Conservation (phyloP, 2,888 invertebrate species). For the Hydrotaea cyrtoneurina region DNA sequence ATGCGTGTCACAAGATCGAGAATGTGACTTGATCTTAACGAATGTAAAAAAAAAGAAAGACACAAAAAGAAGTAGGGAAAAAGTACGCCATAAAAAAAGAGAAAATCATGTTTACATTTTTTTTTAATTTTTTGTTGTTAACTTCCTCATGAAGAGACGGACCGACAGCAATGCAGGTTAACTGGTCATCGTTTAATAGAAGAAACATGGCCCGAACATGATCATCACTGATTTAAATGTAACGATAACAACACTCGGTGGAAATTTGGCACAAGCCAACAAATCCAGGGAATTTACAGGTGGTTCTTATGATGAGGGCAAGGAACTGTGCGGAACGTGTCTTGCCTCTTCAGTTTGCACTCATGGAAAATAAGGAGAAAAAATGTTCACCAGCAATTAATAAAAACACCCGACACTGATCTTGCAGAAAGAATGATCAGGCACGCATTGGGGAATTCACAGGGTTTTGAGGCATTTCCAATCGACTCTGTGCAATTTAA, state of each 20-base stretch:
- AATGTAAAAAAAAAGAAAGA: not conserved
- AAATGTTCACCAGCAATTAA: too few species aligned
- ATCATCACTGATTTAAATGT: not conserved
- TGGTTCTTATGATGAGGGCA: too few species aligned
- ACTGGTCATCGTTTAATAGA: not conserved
- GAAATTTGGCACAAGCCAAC: too few species aligned
- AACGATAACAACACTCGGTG: not conserved
- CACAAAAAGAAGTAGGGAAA: not conserved
- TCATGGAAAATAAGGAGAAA: too few species aligned
- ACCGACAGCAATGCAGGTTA: not conserved
- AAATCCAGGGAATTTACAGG: too few species aligned
- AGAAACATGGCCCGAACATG: not conserved
- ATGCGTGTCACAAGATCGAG: constrained; percentile 63
- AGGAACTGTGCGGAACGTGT: too few species aligned
- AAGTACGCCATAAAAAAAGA: constrained; percentile 49
- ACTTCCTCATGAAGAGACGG: not conserved
- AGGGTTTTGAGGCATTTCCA: too few species aligned
- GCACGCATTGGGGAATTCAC: too few species aligned
- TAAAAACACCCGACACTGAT: too few species aligned
- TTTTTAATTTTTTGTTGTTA: not conserved
- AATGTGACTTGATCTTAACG: constrained; percentile 36
- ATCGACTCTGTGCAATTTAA: too few species aligned
- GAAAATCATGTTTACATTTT: constrained; percentile 29
- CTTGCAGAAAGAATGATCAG: too few species aligned
- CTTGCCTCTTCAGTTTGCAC: too few species aligned